These are phyloP conservation scores for Motacilla alba DNA, from an alignment of 2,113 vertebrate genomes.

Conservation along the genomic window DNA sequence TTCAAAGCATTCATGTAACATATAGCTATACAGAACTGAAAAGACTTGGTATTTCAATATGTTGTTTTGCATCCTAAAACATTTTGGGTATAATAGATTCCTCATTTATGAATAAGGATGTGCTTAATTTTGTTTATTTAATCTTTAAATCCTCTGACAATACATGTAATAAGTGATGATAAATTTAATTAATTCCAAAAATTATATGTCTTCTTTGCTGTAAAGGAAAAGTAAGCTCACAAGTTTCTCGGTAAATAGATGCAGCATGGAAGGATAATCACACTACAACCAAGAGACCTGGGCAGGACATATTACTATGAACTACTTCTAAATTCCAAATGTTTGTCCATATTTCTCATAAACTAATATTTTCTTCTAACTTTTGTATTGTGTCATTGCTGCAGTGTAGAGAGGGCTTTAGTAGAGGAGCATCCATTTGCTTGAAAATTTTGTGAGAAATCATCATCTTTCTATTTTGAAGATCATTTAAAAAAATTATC, in stretches of 20 bases:
- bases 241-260: background rate
- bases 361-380: background rate
- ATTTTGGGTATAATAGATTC: background rate
- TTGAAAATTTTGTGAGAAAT: slow-evolving; percentile 24
- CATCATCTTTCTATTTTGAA: slow-evolving; percentile 16
- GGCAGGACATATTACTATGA: background rate
- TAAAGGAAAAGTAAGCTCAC: background rate
- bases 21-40: background rate
- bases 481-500: background rate
- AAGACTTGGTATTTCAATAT: background rate
- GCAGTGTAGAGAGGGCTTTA: background rate
- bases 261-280: background rate
- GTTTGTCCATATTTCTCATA: background rate
- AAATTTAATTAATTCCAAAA: background rate
- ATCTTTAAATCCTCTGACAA: background rate
- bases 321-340: background rate
- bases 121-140: background rate
- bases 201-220: background rate
- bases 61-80: background rate
- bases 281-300: background rate
- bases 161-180: background rate
- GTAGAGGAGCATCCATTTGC: background rate
- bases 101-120: background rate
- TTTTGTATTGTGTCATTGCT: background rate
- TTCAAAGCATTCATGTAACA: background rate